Base-by-base conservation (phyloP, 2,797 vertebrate genomes). In the Sebastes hubbsi region DNA sequence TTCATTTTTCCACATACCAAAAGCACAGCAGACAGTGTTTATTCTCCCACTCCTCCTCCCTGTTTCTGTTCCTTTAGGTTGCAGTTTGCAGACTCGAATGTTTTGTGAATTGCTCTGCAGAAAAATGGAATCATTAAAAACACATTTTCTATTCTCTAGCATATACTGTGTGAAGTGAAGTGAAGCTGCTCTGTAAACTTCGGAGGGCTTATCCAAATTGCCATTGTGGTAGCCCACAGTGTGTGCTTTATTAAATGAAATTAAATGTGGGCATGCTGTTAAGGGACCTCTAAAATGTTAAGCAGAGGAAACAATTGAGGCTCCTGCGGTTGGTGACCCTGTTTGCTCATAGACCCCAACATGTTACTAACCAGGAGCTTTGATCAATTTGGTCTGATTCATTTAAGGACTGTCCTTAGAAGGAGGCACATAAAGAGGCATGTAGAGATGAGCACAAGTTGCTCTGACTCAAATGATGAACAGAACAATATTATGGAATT, bases 191-290 rank as follows among this genome's bases (percentile, higher is more conserved):
- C 10, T 62, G 7, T 29, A 58, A 30, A 58, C 42, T 1, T 6
- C 7, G 3, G 14, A 25, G 13, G 34, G 22, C 27, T 61, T 52
- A 27, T 60, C 6, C 7, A 49, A 69, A 61, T 72, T 10, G 4
- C 24, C 12, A 24, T 67, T 72, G 42, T 36, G 29, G 75, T 42
- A 58, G 14, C 13, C 63, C 27, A 29, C 30, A 63, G 24, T 27
- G 30, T 81, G 52, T 46, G 20, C 52, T 67, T 79, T 62, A 80
- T 80, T 60, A 42, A 61, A 64, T 71, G 3, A 52, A 74, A 68
- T 81, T 10, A 25, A 14, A 29, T 22, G 16, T 42, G 18, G 10
- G 56, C 20, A 4, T 30, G 32, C 52, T 82, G 52, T 80, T 55
- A 24, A 69, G 24, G 24, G 65, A 59, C 25, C n/a, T 29, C 24